Conservation (phyloP, 2,888 invertebrate species). For the Periphyllus acericola region DNA sequence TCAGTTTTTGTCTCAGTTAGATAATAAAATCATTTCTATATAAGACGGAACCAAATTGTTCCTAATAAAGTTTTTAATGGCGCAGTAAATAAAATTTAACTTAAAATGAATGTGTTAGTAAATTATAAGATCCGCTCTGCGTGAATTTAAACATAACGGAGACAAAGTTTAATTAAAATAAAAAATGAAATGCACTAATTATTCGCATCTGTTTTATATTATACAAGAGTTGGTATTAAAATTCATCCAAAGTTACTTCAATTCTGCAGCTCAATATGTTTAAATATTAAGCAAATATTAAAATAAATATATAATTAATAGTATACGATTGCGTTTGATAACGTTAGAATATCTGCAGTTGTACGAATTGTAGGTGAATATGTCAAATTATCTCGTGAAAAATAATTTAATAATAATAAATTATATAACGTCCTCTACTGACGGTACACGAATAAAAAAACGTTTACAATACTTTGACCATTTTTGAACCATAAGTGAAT, state of each 20-base stretch:
- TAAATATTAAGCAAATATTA: background rate
- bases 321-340: too few species aligned
- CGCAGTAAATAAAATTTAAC: conserved; percentile 9
- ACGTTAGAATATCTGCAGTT: background rate
- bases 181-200: background rate
- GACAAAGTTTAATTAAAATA: conserved; percentile 24
- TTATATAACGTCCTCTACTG: background rate
- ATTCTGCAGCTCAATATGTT: background rate
- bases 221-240: background rate
- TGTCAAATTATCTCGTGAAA: background rate
- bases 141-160: background rate
- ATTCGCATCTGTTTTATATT: background rate
- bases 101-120: background rate
- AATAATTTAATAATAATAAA: background rate
- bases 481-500: background rate
- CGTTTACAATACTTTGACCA: background rate
- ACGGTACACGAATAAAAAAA: background rate
- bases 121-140: background rate
- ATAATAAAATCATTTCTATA: background rate
- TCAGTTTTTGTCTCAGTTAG: background rate
- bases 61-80: background rate
- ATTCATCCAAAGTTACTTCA: conserved; percentile 14
- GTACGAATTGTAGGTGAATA: conserved; percentile 12
- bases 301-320: too few species aligned
- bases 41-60: background rate